Evolutionary conservation across 2,797 vertebrate species (phyloP).

Genomic region (Myotis vivesi): DNA sequence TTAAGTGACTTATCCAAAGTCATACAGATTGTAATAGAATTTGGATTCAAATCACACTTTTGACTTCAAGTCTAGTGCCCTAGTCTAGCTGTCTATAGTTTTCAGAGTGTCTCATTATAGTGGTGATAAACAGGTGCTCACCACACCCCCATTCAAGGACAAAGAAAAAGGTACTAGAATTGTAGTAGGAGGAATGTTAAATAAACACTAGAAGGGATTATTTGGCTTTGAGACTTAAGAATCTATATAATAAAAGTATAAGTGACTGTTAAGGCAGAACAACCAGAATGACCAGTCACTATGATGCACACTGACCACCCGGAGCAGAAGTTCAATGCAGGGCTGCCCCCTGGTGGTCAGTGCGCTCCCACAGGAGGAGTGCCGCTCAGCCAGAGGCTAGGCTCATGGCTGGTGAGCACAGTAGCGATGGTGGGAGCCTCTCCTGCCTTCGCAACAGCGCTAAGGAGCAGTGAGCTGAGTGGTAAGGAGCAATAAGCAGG

Average conservation of each 20-base stretch:
- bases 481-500: too few species aligned
- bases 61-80: background rate
- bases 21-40: background rate
- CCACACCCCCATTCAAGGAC: background rate
- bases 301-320: too few species aligned
- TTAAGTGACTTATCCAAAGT: background rate
- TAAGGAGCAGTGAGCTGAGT: too few species aligned
- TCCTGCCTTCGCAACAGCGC: too few species aligned
- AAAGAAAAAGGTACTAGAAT: background rate
- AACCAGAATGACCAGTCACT: too few species aligned
- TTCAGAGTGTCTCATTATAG: background rate
- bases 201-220: background rate
- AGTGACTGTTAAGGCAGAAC: too few species aligned
- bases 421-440: too few species aligned
- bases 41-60: constrained; percentile 22
- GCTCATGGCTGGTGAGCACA: too few species aligned
- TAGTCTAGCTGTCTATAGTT: background rate
- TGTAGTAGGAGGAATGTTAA: background rate
- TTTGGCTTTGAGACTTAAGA: constrained; percentile 13
- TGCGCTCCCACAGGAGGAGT: too few species aligned
- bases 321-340: too few species aligned
- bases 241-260: background rate
- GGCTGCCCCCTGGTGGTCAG: too few species aligned
- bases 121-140: background rate
- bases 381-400: too few species aligned